Evolutionary conservation across 2,113 vertebrate genomes (phyloP), one percentile per base, ranked within the genome.

Genomic region (Chrysochloris asiatica): DNA sequence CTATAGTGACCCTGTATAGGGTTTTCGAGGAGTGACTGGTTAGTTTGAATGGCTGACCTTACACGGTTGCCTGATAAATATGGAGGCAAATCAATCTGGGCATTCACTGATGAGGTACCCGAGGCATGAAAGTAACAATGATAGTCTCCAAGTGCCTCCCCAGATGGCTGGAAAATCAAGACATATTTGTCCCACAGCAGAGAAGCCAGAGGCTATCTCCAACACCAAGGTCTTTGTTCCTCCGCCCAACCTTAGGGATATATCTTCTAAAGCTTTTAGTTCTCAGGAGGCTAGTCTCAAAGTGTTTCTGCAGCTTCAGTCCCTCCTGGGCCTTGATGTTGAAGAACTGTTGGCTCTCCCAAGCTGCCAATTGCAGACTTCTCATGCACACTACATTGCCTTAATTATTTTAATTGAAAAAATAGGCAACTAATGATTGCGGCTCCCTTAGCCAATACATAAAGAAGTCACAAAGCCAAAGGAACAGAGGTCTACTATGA

Each of bases 341-440:
- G 84, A 65, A n/a, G 73, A 71, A 52, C 50, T 59, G 50, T 72
- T 19, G 1, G 71, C 19, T 78, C 59, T 83, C 80, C 90, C 77
- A 52, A 36, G 21, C 36, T 67, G 63, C 83, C 67, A 38, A 10
- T 65, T 87, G 78, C 12, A 26, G 11, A 56, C 59, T 54, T 90
- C 65, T 81, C 56, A 28, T 0, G 1, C 90, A 67, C 43, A 22
- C 72, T 67, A 78, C 43, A 88, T 63, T 63, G 56, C 24, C 83
- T 93, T 95, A 73, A 95, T 92, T 90, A 88, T 94, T 96, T 94
- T 91, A 93, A 94, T 78, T 95, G 16, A 93, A 90, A 92, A 91
- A 90, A 67, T 16, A 83, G 38, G 63, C 45, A 47, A 65, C 90
- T 86, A 86, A 90, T 91, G 88, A 91, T 52, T 54, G 21, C 17